Base-by-base conservation (phyloP, 2,113 vertebrate species). In the Ctenomys sociabilis region DNA sequence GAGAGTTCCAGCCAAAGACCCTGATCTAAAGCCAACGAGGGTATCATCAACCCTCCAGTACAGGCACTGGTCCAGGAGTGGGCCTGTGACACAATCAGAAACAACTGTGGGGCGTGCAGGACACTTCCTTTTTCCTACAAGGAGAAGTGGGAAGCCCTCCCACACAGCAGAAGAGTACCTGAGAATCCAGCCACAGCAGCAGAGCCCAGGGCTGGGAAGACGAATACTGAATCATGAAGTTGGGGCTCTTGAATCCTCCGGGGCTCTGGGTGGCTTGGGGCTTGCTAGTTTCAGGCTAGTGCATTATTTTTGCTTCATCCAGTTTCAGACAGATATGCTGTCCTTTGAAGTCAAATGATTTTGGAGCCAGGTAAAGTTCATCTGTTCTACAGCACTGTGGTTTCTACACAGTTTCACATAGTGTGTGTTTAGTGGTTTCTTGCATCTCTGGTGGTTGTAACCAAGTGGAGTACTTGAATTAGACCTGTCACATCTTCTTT, bases 291-390 rank as follows among this genome's bases (percentile, higher is more conserved):
- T 85, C 49, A 43, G 16, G 45, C 37, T 17, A 90, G 43, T 32
- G 5, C 3, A 37, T 82, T 32, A 21, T 73, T 86, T 85, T 85
- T 84, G 37, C 40, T 68, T 84, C 91, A 88, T 59, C 22, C 61
- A 68, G n/a, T 87, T 97, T 61, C n/a, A 86, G 40, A 77, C 1
- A 11, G 37, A 52, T 81, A n/a, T 52, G 64, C 19, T 59, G 19
- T 72, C 57, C 85, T 87, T 82, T 77, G 73, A 89, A 93, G 89
- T 30, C 61, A 28, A 54, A 88, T 14, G 30, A 75, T 78, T 83
- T 94, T 84, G 45, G 37, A 78, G 73, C 68, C 49, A 68, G n/a
- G 45, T 37, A 90, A 80, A 45, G 2, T 5, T 49, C 81, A 6
- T 63, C 32, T 1, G 43, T 83, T 77, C 22, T 72, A 35, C 40